Evolutionary conservation across 1,140 invertebrate species (phyloP), one percentile per base, ranked within the genome.

Genomic region (Potamilus streckersoni): DNA sequence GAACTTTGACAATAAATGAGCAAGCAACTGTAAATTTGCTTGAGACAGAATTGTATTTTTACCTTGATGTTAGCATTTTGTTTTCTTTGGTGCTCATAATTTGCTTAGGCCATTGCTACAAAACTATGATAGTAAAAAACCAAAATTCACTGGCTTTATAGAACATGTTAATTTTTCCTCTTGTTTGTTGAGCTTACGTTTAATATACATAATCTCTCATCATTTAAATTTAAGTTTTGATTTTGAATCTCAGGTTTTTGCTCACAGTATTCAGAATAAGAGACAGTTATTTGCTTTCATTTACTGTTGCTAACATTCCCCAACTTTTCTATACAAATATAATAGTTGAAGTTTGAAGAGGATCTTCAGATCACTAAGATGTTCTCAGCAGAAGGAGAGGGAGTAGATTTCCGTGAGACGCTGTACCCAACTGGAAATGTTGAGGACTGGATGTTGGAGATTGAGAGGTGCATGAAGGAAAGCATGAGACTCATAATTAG

Each of bases 391-490:
- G 90, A 91, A 80, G 90, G 90, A 58, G 90, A 91, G 80, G 82
- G 81, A 71, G 89, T 91, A 12, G 82, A 83, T 15, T 90, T 91
- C 80, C 81, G 85, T 56, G 82, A 89, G 80, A 84, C 81, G 13
- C 79, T 90, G 64, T 90, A 90, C 80, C 90, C 90, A 19, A 86
- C 84, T 57, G 90, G 89, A 60, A 91, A 91, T 80, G 90, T 91
- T 8, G 90, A 91, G 80, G 89, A 90, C 81, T 91, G 90, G 90
- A 88, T 91, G 85, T 80, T 88, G 66, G 86, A 90, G 79, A 86
- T 90, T 20, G 89, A 90, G 78, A 72, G 82, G 12, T 83, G 85
- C 56, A 91, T 91, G 90, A 88, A 80, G 73, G 89, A 90, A 78
- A 89, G 83, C 79, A 74, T 91, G 23, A 76, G 89, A 55, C 74